Base-by-base conservation (phyloP, 2,888 invertebrate species). In the Willowsia nigromaculata region DNA sequence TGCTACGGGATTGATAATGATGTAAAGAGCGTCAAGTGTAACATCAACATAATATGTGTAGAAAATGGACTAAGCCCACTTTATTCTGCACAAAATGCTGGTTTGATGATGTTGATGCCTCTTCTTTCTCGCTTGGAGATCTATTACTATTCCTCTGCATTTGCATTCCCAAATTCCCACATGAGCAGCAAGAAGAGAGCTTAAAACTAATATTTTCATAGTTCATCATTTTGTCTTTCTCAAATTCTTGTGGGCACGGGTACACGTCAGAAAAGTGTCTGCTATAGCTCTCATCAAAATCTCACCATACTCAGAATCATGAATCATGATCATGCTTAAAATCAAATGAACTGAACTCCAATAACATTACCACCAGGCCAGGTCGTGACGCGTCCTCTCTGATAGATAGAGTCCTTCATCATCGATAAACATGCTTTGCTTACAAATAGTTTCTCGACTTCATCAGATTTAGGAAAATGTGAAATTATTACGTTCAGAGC, bases 141-240 rank as follows among this genome's bases (percentile, higher is more conserved):
- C n/a, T n/a, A n/a, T n/a, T n/a, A n/a, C n/a, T n/a, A n/a, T n/a
- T n/a, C n/a, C n/a, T n/a, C n/a, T n/a, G n/a, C n/a, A n/a, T n/a
- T n/a, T n/a, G n/a, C n/a, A n/a, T n/a, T n/a, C n/a, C n/a, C n/a
- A n/a, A n/a, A n/a, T n/a, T n/a, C n/a, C n/a, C n/a, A n/a, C n/a
- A n/a, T n/a, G n/a, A n/a, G n/a, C n/a, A n/a, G n/a, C n/a, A n/a
- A n/a, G n/a, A n/a, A n/a, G n/a, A n/a, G n/a, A n/a, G n/a, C n/a
- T 7, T 1, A 37, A 68, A 68, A 68, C 68, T 40, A 68, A 68
- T 40, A 68, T 68, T 71, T 43, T 71, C 71, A 6, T 68, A 43
- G 43, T 22, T 37, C 40, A 71, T 40, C 37, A 68, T 68, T 37
- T 71, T 43, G 9, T 71, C 37, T 43, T 43, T 71, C 37, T 18